phyloP scores from a whole-genome alignment of 2,113 vertebrate species.

The Galeopterus variegatus region DNA sequence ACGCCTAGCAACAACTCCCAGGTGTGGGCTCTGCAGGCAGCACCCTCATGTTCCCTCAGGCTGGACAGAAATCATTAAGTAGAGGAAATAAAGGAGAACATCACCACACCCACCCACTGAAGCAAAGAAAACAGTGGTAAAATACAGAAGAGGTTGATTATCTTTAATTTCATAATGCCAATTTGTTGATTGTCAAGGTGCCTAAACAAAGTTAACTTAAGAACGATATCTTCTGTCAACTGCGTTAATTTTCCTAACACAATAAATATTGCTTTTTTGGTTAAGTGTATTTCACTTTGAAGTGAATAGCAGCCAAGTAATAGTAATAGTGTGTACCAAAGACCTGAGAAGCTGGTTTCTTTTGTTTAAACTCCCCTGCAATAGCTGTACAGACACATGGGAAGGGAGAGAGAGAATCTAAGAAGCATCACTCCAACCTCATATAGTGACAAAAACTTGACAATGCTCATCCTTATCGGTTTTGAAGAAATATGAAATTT shows the following conservation, averaged over 20 bases:
- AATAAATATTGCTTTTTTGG: slow-evolving; percentile 21
- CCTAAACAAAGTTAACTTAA: slow-evolving; percentile 59
- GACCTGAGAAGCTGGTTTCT: slow-evolving; percentile 63
- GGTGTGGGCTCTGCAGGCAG: slow-evolving; percentile 32
- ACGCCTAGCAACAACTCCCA: slow-evolving; percentile 84
- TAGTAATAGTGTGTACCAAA: slow-evolving; percentile 18
- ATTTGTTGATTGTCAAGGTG: slow-evolving; percentile 24
- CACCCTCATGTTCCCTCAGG: slow-evolving; percentile 17
- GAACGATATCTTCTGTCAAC: slow-evolving; percentile 46
- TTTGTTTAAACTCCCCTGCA: slow-evolving; percentile 72
- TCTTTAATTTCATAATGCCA: slow-evolving; percentile 56
- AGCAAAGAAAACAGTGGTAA: neutral
- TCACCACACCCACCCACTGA: neutral
- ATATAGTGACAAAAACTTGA: slow-evolving; percentile 19
- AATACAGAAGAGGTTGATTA: slow-evolving; percentile 6
- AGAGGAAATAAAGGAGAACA: slow-evolving; percentile 58
- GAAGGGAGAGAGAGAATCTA: neutral
- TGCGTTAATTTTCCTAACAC: slow-evolving; percentile 23
- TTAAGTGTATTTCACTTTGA: slow-evolving; percentile 64
- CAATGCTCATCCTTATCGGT: neutral
- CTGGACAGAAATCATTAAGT: slow-evolving; percentile 75
- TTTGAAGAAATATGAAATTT: neutral
- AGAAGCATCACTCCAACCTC: slow-evolving; percentile 37
- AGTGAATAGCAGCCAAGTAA: slow-evolving; percentile 48
- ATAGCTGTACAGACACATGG: neutral